phyloP scores from a whole-genome alignment of 2,113 vertebrate genomes.

The Synchiropus splendidus region DNA sequence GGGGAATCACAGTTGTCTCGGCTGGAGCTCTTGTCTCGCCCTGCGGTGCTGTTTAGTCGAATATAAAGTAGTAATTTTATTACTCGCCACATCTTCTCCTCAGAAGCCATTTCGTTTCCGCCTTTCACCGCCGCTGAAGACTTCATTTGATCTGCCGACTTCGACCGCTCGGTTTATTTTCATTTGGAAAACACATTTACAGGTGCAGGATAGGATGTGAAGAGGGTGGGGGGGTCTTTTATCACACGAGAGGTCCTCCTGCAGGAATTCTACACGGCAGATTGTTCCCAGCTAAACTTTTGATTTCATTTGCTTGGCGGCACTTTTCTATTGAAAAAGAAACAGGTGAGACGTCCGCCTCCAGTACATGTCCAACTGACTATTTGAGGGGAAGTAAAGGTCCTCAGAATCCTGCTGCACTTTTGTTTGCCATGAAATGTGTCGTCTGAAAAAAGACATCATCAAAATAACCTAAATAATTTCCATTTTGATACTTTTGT shows the following conservation, averaged over 20 bases:
- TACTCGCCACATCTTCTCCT: slow-evolving; percentile 68
- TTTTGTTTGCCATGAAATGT: too few species aligned
- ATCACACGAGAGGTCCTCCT: slow-evolving; percentile 57
- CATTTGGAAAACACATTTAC: slow-evolving; percentile 79
- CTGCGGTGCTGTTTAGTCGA: slow-evolving; percentile 71
- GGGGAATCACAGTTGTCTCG: slow-evolving; percentile 67
- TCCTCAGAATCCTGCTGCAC: too few species aligned
- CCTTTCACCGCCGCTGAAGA: slow-evolving; percentile 67
- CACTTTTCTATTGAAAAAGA: background rate
- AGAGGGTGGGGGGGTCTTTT: slow-evolving; percentile 44
- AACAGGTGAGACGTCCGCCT: background rate
- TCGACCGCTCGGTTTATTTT: slow-evolving; percentile 72
- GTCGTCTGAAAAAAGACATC: too few species aligned
- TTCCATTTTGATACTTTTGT: too few species aligned
- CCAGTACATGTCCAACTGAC: background rate
- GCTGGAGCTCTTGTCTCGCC: slow-evolving; percentile 59
- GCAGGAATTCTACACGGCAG: slow-evolving; percentile 39
- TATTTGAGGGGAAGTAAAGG: too few species aligned
- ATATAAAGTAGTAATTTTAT: slow-evolving; percentile 78
- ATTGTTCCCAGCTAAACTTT: slow-evolving; percentile 50
- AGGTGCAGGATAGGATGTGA: slow-evolving; percentile 51
- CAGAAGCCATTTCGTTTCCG: slow-evolving; percentile 72
- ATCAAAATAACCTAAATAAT: too few species aligned
- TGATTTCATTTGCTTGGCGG: too few species aligned
- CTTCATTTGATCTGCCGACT: slow-evolving; percentile 77